Evolutionary conservation across 2,888 invertebrate genomes (phyloP), one percentile per base, ranked within the genome.

Genomic region (Coremacera marginata): DNA sequence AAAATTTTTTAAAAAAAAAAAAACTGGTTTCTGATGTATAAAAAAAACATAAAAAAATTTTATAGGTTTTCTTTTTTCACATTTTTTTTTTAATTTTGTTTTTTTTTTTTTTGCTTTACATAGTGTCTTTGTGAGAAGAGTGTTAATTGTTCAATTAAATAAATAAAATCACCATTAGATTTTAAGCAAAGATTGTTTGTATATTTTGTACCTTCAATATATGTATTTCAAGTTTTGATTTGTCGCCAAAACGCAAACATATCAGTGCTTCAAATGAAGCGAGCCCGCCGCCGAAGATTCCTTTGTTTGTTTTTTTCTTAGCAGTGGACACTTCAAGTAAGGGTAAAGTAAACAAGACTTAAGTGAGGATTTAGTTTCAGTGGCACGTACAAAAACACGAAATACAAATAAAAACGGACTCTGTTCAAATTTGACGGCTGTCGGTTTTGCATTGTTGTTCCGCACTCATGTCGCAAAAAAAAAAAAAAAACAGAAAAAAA

Each of bases 281-380:
- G 22, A 22, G 19, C 8, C 55, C 22, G 55, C 22, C 19, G 55
- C 55, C 22, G 7, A 55, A 55, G 55, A n/a, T 19, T 22, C 9
- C 5, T 31, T n/a, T 55, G 19, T 22, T 55, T 55, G 3, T 55
- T 55, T n/a, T 55, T 55, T 19, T 7, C 2, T 37, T 65, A 11
- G 44, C 44, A 11, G 2, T 44, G 44, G 44, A 44, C 44, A 44
- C 44, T 44, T 44, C 44, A 44, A 44, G 44, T 14, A 44, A 44
- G 44, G 44, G 7, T 44, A 44, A 44, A 11, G 63, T 65, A 65
- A 65, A 65, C 63, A 65, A 65, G 19, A 34, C 7, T 65, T 65
- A 65, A 65, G 63, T 65, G 34, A 65, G n/a, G 63, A 65, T 65
- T 65, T 31, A 65, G 63, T 65, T 65, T 65, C 63, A 65, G 63